Base-by-base conservation (phyloP, 2,113 vertebrate species). In the Acrocephalus kingi region DNA sequence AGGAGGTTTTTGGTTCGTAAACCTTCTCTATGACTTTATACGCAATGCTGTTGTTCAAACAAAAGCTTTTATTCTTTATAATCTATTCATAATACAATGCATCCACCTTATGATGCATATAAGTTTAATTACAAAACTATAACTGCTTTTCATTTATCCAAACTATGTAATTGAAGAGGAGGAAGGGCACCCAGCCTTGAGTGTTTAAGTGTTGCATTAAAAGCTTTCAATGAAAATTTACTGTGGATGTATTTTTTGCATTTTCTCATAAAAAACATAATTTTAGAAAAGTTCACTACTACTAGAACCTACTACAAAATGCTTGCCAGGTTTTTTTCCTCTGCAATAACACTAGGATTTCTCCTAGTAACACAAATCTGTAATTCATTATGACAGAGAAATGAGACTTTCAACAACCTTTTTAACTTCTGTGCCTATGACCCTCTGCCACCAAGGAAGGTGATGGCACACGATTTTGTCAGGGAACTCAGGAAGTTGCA, bases 81-180 rank as follows among this genome's bases (percentile, higher is more conserved):
- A 93, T 58, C 90, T 94, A 75, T 77, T 94, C 79, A 94, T 87
- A 97, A 94, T 56, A 90, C 87, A 93, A 93, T 91, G 84, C 78
- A 91, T 78, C 58, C 58, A 35, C 80, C 94, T 94, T 96, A 97
- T 67, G 95, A 96, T 84, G 95, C 41, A 1, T 95, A 5, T 80
- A 97, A 94, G 94, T 97, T 97, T 97, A 96, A 97, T 97, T 95
- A 97, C 84, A 97, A 96, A 97, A 95, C 68, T 93, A 0, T 88
- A 97, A 92, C 90, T 97, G 90, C 89, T 96, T 97, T 86, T 89
- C 84, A 94, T 95, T 97, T 94, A 94, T 91, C 63, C 56, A 69
- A 94, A 94, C 64, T 89, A 90, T 2, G 3, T 88, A 94, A 97
- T 20, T 95, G 91, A 92, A 92, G 84, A 95, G 77, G 71, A 96